Conservation (phyloP, 2,113 vertebrate species). For the Ondatra zibethicus region DNA sequence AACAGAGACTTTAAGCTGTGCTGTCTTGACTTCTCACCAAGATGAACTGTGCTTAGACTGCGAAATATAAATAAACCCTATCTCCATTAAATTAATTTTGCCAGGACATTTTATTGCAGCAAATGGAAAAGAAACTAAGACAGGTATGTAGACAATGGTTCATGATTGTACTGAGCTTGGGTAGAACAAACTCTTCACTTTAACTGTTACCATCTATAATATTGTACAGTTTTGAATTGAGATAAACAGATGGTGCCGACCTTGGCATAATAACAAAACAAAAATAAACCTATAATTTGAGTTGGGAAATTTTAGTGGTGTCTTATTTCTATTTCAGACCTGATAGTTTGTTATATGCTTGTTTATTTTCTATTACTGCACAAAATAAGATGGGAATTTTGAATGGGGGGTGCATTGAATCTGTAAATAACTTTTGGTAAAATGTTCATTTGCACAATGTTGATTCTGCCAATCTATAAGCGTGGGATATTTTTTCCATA, state of each 20-base stretch:
- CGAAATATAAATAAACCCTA: not conserved
- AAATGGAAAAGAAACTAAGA: not conserved
- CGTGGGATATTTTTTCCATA: not conserved
- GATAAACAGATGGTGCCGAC: not conserved
- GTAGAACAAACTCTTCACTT: not conserved
- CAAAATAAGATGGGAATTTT: not conserved
- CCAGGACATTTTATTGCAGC: not conserved
- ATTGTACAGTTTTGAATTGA: not conserved
- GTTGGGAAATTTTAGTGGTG: not conserved
- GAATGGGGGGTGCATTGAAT: not conserved
- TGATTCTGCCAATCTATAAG: not conserved
- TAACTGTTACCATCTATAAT: not conserved
- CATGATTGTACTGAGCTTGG: not conserved
- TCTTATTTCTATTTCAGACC: not conserved
- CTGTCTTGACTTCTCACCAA: not conserved
- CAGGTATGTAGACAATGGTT: not conserved
- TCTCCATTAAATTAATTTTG: not conserved
- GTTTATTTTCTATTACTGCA: not conserved
- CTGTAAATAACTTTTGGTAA: not conserved
- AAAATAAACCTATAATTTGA: not conserved
- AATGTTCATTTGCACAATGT: no score
- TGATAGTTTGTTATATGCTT: not conserved
- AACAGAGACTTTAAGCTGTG: not conserved
- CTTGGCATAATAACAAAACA: not conserved
- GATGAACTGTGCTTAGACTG: not conserved